These are phyloP conservation scores for Pangasius sanitwongsei DNA, from an alignment of 2,797 vertebrate genomes.

Conservation along the genomic window DNA sequence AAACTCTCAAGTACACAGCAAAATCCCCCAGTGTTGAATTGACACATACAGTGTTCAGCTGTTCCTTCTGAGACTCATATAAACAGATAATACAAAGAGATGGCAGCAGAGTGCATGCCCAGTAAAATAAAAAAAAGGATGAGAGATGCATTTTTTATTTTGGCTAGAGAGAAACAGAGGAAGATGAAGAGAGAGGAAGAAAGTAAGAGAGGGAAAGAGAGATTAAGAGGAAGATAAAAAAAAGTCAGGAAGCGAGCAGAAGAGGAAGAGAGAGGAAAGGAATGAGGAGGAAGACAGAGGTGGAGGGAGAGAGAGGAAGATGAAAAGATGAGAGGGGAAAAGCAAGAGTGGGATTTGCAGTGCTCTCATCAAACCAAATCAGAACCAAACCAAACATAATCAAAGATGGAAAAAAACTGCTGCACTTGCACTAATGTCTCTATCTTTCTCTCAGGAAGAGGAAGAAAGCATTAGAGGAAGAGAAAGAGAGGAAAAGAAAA, in stretches of 20 bases:
- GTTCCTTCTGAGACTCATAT: neutral
- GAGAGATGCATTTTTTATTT: neutral
- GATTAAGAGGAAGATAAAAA: neutral
- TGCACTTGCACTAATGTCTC: neutral
- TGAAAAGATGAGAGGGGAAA: constrained; percentile 1
- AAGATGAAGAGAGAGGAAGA: neutral
- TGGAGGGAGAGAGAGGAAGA: neutral
- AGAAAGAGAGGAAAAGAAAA: neutral
- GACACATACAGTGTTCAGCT: neutral
- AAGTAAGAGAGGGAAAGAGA: neutral
- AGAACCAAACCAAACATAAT: constrained; percentile 5
- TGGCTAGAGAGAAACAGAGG: neutral
- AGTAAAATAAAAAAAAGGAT: neutral
- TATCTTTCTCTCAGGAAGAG: neutral
- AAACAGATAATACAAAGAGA: neutral
- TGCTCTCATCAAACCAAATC: neutral
- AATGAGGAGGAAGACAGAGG: neutral
- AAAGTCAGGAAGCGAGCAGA: neutral
- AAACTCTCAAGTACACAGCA: neutral
- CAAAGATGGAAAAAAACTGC: constrained; percentile 1
- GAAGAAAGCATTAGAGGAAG: neutral
- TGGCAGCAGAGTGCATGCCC: neutral
- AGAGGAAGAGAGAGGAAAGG: constrained; percentile 5
- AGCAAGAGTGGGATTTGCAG: neutral
- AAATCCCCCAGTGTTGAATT: neutral